Evolutionary conservation across 64 coral and sea anemone species (phyloP).

Genomic region (Dendronephthya gigantea): DNA sequence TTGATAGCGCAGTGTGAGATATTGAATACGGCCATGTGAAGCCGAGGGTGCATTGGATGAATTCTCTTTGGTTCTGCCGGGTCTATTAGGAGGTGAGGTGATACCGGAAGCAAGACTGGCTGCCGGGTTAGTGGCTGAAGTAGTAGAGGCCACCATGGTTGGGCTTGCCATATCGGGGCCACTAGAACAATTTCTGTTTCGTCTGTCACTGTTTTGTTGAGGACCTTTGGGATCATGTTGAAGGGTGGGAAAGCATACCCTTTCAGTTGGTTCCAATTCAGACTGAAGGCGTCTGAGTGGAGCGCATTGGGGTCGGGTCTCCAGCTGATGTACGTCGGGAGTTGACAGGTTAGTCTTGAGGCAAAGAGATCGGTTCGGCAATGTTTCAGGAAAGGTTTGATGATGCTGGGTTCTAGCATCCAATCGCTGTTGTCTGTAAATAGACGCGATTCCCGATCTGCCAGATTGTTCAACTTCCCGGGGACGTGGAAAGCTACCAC

Average conservation of each 20-base stretch:
- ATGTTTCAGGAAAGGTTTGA: neutral
- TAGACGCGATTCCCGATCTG: neutral
- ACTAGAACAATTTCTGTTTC: conserved; percentile 19
- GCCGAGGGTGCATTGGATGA: neutral
- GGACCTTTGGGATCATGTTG: neutral
- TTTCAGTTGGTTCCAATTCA: neutral
- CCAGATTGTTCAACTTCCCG: neutral
- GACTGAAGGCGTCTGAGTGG: neutral
- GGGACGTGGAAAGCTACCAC: neutral
- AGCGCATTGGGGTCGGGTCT: neutral
- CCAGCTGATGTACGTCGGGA: neutral
- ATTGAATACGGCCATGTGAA: neutral
- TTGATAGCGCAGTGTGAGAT: conserved; percentile 28
- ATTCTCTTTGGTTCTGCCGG: neutral
- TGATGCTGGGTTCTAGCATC: no score
- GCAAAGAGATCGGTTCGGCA: neutral
- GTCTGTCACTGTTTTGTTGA: neutral
- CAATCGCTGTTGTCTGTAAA: neutral
- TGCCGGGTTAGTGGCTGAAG: neutral
- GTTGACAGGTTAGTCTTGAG: neutral
- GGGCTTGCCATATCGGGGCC: neutral
- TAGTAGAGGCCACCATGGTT: neutral
- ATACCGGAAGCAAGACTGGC: neutral
- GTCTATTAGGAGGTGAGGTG: neutral
- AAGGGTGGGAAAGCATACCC: conserved; percentile 38